Evolutionary conservation across 1,140 invertebrate genomes (phyloP).

Genomic region (Psix sp.): DNA sequence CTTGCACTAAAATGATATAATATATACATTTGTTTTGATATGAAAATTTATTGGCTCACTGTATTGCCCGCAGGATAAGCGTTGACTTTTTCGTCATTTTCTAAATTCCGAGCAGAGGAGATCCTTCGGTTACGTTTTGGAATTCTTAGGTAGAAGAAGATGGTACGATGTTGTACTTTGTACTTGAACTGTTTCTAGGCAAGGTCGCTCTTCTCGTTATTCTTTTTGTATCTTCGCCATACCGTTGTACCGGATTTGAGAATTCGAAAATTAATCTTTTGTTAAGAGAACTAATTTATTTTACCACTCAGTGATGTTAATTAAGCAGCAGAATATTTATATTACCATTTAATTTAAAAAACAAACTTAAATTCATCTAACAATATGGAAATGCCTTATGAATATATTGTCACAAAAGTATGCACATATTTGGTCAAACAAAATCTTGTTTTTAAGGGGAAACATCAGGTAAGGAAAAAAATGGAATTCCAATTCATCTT

Average conservation of each 20-base stretch:
- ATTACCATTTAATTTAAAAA: not conserved
- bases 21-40: too few species aligned
- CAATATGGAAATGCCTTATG: slow-evolving; percentile 2
- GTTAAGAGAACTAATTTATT: slow-evolving; percentile 20
- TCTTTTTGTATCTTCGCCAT: slow-evolving; percentile 8
- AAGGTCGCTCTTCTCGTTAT: slow-evolving; percentile 28
- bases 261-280: slow-evolving; percentile 20
- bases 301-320: slow-evolving; percentile 8
- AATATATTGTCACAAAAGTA: slow-evolving; percentile 6
- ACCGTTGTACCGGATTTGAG: not conserved
- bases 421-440: not conserved
- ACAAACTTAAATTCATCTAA: slow-evolving; percentile 4
- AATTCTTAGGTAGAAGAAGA: slow-evolving; percentile 8
- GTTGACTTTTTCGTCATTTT: too few species aligned
- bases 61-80: too few species aligned
- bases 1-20: too few species aligned
- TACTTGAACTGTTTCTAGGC: slow-evolving; percentile 30
- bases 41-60: too few species aligned
- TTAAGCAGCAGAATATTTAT: slow-evolving; percentile 16
- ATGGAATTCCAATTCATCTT: too few species aligned
- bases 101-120: too few species aligned
- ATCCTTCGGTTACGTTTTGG: too few species aligned
- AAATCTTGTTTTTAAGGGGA: too few species aligned
- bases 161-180: slow-evolving; percentile 14
- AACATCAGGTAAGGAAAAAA: too few species aligned